Evolutionary conservation across 1,140 invertebrate species (phyloP), one percentile per base, ranked within the genome.

Genomic region (Oedothorax gibbosus): DNA sequence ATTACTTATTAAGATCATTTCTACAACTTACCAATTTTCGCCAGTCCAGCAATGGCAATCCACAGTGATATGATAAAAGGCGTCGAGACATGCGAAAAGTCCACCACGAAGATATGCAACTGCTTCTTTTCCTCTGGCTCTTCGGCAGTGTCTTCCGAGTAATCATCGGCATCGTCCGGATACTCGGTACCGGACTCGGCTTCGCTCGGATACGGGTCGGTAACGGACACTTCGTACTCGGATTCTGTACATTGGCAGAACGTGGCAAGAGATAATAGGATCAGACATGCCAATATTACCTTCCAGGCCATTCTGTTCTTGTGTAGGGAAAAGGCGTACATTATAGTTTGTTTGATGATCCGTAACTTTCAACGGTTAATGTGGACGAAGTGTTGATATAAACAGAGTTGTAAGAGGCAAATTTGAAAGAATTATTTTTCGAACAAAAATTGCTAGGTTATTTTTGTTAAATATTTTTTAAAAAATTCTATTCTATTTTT

Each of bases 41-140:
- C 92, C 14, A 93, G 86, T 72, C 92, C 92, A n/a, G 93, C 92
- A 50, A 93, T 89, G 20, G 93, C 89, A 86, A 93, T 91, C 90
- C 93, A 93, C 20, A 92, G 73, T 18, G 91, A 91, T 78, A 93
- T 91, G 60, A 93, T 91, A 87, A 92, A 91, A 69, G 92, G 92
- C 53, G 91, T 89, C 77, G 92, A 91, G 15, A 93, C 53, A 21
- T 85, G 81, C 6, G 64, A 53, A 69, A 86, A 86, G 49, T 86
- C 86, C 7, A 86, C 81, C 5, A 64, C 50, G 57, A 84, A 84
- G 18, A 84, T 76, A 73, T 50, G 15, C 51, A 75, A 56, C n/a
- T 84, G 60, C 50, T 84, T 76, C 14, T 49, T 71, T 10, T 50
- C 66, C n/a, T 49, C 50, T 21, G 56, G 21, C 15, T 18, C 11